Conservation (phyloP, 1,140 invertebrate species). For the Halesus radiatus region DNA sequence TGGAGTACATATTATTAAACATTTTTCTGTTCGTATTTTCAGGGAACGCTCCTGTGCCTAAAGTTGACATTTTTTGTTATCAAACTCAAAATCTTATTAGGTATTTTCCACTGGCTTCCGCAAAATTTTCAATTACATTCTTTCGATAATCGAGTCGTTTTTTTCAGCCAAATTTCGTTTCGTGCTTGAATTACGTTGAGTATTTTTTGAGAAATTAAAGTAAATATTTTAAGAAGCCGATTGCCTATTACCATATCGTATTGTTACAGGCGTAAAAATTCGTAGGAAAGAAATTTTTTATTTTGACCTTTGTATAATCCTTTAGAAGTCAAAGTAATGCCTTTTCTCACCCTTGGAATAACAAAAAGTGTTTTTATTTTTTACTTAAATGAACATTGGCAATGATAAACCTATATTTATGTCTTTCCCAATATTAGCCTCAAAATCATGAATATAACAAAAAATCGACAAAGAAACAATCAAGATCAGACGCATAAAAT, state of each 20-base stretch:
- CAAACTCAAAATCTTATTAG: conserved; percentile 10
- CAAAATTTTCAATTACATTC: conserved; percentile 11
- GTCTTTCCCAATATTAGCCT: too few relatives aligned
- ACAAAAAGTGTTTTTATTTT: too few relatives aligned
- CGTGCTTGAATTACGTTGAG: conserved; percentile 12
- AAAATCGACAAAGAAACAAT: too few relatives aligned
- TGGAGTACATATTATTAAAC: too few relatives aligned
- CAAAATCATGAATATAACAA: too few relatives aligned
- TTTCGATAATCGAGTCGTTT: conserved; percentile 1
- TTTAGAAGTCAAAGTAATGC: too few relatives aligned
- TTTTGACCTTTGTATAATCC: background rate
- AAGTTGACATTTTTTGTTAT: background rate
- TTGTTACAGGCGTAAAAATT: background rate
- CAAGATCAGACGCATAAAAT: too few relatives aligned
- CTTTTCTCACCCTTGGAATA: too few relatives aligned
- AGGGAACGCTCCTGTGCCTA: too few relatives aligned
- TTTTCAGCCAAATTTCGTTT: background rate
- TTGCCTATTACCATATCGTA: conserved; percentile 26
- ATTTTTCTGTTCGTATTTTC: too few relatives aligned
- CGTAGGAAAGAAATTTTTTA: background rate
- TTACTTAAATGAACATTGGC: too few relatives aligned
- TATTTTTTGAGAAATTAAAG: conserved; percentile 2
- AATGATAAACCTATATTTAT: too few relatives aligned
- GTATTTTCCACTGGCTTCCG: background rate
- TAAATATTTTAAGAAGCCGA: conserved; percentile 19